These are phyloP conservation scores for Gopherus flavomarginatus DNA, from an alignment of 2,113 vertebrate species.

Conservation along the genomic window DNA sequence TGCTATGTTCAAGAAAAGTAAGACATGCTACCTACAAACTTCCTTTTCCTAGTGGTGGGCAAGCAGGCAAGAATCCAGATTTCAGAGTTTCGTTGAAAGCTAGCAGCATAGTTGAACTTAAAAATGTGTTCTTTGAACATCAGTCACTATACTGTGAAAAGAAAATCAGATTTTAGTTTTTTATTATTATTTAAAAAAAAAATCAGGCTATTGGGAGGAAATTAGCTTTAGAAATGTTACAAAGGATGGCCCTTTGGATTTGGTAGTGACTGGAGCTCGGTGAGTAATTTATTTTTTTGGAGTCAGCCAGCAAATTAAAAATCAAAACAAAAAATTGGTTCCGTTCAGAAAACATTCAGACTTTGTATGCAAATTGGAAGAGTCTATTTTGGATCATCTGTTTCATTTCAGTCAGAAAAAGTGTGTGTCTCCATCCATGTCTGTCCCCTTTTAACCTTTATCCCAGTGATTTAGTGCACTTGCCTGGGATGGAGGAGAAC, in stretches of 20 bases:
- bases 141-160: not conserved
- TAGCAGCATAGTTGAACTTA: not conserved
- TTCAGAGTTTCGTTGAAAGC: not conserved
- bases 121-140: not conserved
- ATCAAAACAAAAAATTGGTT: not conserved
- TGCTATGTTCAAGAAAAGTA: conserved; percentile 75
- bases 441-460: not conserved
- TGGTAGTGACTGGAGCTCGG: not conserved
- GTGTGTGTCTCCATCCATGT: not conserved
- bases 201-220: not conserved
- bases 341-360: not conserved
- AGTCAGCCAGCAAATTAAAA: not conserved
- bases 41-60: not conserved
- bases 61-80: not conserved
- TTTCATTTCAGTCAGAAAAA: not conserved
- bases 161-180: not conserved
- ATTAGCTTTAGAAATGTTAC: not conserved
- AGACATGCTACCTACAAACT: conserved; percentile 18
- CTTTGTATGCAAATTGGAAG: not conserved
- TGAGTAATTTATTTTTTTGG: not conserved
- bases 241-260: not conserved
- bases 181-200: not conserved
- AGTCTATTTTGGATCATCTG: not conserved
- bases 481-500: not conserved
- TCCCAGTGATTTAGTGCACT: not conserved